These are phyloP conservation scores for Heliothis virescens DNA, from an alignment of 1,140 invertebrate genomes.

Conservation along the genomic window DNA sequence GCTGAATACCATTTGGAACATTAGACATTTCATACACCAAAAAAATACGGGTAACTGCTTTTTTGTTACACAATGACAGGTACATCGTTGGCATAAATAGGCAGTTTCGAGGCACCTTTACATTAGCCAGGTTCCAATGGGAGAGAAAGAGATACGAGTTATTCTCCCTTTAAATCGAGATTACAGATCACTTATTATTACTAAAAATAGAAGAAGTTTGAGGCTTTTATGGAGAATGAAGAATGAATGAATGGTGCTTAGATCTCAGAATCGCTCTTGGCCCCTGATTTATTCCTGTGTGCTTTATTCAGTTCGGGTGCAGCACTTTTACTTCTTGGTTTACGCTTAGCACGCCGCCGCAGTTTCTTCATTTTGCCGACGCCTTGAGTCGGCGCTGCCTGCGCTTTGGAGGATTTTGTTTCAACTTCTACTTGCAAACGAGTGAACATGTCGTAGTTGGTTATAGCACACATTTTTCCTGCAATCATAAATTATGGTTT, in stretches of 20 bases:
- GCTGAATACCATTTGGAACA: no score
- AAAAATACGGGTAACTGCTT: no score
- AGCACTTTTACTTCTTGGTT: conserved; percentile 81
- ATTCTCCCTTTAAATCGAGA: no score
- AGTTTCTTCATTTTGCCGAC: conserved; percentile 66
- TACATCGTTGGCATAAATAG: no score
- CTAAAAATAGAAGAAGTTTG: not conserved
- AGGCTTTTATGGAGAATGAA: not conserved
- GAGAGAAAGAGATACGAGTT: no score
- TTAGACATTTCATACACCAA: no score
- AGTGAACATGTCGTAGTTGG: conserved; percentile 84
- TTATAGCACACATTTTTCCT: conserved; percentile 84
- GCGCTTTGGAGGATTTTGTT: conserved; percentile 68
- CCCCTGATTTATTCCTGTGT: conserved; percentile 65
- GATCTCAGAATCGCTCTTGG: conserved; percentile 83
- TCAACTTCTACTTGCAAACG: conserved; percentile 80
- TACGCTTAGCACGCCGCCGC: conserved; percentile 70
- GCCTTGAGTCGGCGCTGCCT: conserved; percentile 62
- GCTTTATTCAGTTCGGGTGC: conserved; percentile 64
- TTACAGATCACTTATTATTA: no score
- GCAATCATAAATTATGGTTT: conserved; percentile 38
- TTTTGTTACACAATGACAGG: no score
- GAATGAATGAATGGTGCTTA: conserved; percentile 48
- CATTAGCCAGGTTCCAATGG: no score
- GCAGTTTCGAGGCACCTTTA: no score